phyloP scores from a whole-genome alignment of 2,113 vertebrate species.

The Aptenodytes patagonicus region DNA sequence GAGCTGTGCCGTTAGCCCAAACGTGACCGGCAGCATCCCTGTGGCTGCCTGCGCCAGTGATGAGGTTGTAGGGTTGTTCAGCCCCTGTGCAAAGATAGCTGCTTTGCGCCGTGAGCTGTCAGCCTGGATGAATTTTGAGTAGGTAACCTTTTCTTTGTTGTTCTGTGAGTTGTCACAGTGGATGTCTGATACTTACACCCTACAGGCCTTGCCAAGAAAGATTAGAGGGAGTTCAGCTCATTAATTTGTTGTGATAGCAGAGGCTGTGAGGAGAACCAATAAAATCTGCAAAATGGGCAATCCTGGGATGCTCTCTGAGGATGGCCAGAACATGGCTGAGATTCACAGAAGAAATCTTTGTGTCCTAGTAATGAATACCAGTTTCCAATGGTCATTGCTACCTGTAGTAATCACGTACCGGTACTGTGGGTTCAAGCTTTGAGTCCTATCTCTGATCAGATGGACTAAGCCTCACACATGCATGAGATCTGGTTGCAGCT shows the following conservation, averaged over 20 bases:
- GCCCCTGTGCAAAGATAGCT: background rate
- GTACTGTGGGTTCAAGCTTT: background rate
- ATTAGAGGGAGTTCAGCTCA: background rate
- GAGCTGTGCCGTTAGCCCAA: background rate
- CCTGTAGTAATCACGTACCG: background rate
- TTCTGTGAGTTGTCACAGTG: background rate
- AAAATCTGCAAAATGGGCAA: background rate
- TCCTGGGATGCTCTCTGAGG: background rate
- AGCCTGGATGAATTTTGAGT: background rate
- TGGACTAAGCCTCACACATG: fast-evolving
- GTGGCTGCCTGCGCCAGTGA: background rate
- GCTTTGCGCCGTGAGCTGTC: background rate
- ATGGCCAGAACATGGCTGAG: background rate
- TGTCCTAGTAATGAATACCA: background rate
- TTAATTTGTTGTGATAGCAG: background rate
- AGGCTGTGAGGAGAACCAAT: background rate
- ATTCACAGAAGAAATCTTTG: background rate
- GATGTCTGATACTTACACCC: background rate
- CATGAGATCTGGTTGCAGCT: background rate
- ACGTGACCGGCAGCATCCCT: background rate
- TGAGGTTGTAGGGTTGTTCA: background rate
- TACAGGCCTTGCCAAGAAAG: background rate
- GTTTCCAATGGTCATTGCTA: background rate
- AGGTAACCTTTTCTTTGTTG: background rate
- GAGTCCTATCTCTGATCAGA: background rate